phyloP scores from a whole-genome alignment of 2,113 vertebrate genomes.

The Chloebia gouldiae region DNA sequence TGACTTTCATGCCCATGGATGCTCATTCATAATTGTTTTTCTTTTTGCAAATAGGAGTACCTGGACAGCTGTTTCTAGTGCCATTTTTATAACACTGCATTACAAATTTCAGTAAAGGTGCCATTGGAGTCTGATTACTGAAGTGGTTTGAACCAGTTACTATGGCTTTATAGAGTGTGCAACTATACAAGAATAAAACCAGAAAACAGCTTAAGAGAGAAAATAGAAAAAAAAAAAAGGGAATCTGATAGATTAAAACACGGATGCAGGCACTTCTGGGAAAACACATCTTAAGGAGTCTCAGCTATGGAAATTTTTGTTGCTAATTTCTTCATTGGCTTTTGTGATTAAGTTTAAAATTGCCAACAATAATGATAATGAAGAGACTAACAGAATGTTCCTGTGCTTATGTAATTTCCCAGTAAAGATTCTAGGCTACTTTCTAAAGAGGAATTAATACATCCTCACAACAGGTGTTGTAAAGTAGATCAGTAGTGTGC shows the following conservation, averaged over 20 bases:
- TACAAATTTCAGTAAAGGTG: background rate
- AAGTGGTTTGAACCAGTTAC: background rate
- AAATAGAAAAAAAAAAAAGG: background rate
- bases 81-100: background rate
- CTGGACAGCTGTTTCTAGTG: background rate
- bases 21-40: background rate
- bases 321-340: background rate
- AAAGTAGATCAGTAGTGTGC: background rate
- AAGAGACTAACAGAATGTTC: background rate
- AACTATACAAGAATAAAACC: background rate
- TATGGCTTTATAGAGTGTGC: background rate
- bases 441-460: background rate
- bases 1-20: background rate
- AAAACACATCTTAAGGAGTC: background rate
- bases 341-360: background rate
- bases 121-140: background rate
- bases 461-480: background rate
- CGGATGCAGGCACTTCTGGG: fast-evolving
- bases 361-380: background rate
- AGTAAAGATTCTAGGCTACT: background rate
- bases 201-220: background rate
- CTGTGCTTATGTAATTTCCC: background rate
- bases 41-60: background rate
- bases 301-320: background rate
- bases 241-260: background rate